These are phyloP conservation scores for Timema podura DNA, from an alignment of 2,888 invertebrate species.

Conservation along the genomic window DNA sequence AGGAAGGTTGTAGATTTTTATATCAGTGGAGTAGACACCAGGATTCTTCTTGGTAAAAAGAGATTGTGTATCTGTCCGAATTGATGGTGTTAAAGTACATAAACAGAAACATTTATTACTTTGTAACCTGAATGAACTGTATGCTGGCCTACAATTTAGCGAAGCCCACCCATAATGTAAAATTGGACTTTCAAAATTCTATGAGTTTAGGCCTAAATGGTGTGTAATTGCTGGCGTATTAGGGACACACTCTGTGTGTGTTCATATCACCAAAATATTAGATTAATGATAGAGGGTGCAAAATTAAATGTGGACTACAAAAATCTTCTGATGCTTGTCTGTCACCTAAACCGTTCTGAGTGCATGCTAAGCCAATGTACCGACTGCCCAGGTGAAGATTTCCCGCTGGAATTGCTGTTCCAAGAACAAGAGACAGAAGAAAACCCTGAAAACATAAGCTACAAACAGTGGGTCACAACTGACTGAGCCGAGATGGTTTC, in stretches of 20 bases:
- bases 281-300: conserved; percentile 7
- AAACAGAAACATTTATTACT: no score
- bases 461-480: conserved; percentile 12
- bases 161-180: no score
- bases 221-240: background rate
- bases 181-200: no score
- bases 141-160: no score
- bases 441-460: background rate
- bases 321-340: conserved; percentile 5
- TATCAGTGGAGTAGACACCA: background rate
- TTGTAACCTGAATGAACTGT: no score
- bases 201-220: background rate
- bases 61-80: conserved; percentile 2
- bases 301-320: background rate
- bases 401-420: no score
- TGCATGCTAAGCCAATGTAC: no score
- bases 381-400: no score
- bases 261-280: conserved; percentile 3
- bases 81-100: background rate
- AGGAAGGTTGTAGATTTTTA: background rate
- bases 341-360: background rate
- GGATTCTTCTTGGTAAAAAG: conserved; percentile 1
- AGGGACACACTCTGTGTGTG: background rate
- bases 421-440: background rate
- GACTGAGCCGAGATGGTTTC: background rate